Conservation (phyloP, 1,140 invertebrate species). For the Platorchestia sp. region DNA sequence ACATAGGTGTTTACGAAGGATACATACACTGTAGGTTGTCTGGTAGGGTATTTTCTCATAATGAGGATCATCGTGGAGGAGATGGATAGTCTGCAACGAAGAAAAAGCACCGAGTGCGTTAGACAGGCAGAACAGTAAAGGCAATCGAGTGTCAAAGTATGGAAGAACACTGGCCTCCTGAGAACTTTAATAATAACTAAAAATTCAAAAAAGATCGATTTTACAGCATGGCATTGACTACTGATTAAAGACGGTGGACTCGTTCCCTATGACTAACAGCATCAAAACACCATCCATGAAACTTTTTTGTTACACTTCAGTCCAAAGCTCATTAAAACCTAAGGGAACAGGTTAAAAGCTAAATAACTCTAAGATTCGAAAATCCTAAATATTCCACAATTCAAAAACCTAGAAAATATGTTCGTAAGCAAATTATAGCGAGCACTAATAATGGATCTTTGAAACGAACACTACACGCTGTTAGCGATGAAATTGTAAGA, state of each 20-base stretch:
- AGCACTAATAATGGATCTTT: too few relatives aligned
- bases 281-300: neutral
- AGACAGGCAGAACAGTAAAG: neutral
- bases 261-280: neutral
- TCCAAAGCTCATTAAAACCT: neutral
- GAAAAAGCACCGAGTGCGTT: conserved; percentile 58
- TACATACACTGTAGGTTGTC: conserved; percentile 69
- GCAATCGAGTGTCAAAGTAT: neutral
- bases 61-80: conserved; percentile 73
- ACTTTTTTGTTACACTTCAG: neutral
- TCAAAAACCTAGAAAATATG: neutral
- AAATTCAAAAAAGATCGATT: neutral
- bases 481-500: too few relatives aligned
- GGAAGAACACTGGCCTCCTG: neutral
- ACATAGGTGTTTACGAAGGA: conserved; percentile 58
- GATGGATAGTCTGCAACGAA: conserved; percentile 71
- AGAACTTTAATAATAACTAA: neutral
- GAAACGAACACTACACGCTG: too few relatives aligned
- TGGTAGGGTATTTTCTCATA: conserved; percentile 74
- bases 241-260: neutral
- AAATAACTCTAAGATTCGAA: neutral
- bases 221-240: neutral
- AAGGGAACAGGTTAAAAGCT: neutral
- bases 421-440: neutral
- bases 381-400: neutral